These are phyloP conservation scores for Fringilla coelebs DNA, from an alignment of 2,797 vertebrate species.

Conservation along the genomic window DNA sequence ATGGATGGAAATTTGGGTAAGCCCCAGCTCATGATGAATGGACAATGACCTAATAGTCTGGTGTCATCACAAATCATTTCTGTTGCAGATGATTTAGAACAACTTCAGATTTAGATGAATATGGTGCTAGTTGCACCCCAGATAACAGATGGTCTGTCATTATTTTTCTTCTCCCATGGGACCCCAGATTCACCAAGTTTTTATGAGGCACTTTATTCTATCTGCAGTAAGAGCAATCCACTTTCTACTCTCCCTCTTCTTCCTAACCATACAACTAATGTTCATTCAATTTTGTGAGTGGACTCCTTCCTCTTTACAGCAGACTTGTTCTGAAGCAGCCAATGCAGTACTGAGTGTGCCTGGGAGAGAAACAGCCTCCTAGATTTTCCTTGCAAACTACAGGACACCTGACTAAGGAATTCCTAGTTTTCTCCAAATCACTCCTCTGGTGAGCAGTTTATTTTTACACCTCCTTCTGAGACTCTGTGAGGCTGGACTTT, in stretches of 20 bases:
- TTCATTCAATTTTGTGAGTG: fast-evolving
- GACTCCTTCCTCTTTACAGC: neutral
- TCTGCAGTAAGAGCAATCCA: neutral
- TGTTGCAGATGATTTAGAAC: neutral
- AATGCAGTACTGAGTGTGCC: neutral
- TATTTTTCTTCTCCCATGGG: neutral
- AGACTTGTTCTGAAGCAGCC: neutral
- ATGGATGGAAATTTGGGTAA: neutral
- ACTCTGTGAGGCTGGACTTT: neutral
- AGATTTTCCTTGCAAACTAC: neutral
- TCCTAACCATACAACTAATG: neutral
- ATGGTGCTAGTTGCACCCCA: neutral
- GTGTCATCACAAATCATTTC: neutral
- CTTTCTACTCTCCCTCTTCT: neutral
- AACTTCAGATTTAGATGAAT: neutral
- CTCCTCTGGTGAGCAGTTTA: neutral
- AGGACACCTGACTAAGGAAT: neutral
- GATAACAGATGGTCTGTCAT: neutral
- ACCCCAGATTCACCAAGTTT: neutral
- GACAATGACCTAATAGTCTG: neutral
- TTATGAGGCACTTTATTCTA: neutral
- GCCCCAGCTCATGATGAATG: neutral
- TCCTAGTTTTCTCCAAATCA: neutral
- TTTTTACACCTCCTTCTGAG: neutral
- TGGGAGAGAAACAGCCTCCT: neutral